phyloP scores from a whole-genome alignment of 2,888 invertebrate genomes.

The Erebia aethiops region DNA sequence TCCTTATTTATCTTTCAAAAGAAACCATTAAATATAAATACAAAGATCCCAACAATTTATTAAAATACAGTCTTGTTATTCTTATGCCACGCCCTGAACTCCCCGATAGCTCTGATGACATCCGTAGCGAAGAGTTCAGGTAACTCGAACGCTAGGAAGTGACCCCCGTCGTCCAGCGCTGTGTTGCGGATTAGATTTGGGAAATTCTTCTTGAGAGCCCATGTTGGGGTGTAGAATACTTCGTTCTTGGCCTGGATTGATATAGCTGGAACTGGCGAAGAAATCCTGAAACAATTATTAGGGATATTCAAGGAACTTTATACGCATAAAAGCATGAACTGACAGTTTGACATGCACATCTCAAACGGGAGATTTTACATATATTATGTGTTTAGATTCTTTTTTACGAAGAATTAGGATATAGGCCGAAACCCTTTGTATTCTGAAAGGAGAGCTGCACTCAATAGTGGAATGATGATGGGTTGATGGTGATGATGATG shows the following conservation, averaged over 20 bases:
- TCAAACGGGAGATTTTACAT: too few species aligned
- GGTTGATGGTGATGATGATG: too few species aligned
- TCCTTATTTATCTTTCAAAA: too few species aligned
- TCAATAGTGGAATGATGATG: too few species aligned
- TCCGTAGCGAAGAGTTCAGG: conserved; percentile 88
- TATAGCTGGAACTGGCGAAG: conserved; percentile 79
- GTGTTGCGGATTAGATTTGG: conserved; percentile 85
- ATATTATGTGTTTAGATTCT: too few species aligned
- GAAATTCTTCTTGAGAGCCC: conserved; percentile 82
- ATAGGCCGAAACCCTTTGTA: too few species aligned
- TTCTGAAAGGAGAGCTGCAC: too few species aligned
- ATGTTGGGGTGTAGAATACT: conserved; percentile 82
- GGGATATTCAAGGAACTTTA: too few species aligned
- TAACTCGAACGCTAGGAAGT: conserved; percentile 92
- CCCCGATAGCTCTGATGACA: conserved; percentile 70
- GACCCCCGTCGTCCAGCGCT: conserved; percentile 87
- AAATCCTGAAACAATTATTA: conserved; percentile 73
- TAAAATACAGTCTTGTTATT: conserved; percentile 43
- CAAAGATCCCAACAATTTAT: background rate
- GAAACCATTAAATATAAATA: background rate
- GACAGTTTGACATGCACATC: too few species aligned
- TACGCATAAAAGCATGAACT: too few species aligned
- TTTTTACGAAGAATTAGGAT: too few species aligned
- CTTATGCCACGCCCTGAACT: conserved; percentile 54
- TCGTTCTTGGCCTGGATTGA: conserved; percentile 85